Evolutionary conservation across 2,888 invertebrate species (phyloP).

Genomic region (Drosophila conformis): DNA sequence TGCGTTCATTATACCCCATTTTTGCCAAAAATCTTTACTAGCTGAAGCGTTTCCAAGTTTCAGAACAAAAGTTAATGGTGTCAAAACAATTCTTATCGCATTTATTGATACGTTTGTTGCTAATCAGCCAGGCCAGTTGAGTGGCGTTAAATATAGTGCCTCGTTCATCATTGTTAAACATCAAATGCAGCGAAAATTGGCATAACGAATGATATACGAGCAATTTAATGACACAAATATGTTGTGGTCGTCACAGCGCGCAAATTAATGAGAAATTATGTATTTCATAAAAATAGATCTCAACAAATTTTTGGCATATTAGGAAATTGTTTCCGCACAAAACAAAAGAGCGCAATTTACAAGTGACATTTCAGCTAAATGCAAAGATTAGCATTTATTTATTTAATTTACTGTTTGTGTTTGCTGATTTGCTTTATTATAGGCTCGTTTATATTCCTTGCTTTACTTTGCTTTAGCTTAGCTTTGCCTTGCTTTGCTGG

Average conservation of each 20-base stretch:
- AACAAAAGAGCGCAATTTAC: slow-evolving; percentile 3
- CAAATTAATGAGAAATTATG: slow-evolving; percentile 30
- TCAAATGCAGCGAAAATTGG: slow-evolving; percentile 11
- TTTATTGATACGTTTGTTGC: slow-evolving; percentile 35
- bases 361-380: slow-evolving; percentile 56
- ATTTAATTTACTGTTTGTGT: slow-evolving; percentile 32
- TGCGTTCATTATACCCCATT: not conserved
- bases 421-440: slow-evolving; percentile 38
- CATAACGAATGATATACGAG: slow-evolving; percentile 36
- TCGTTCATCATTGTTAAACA: slow-evolving; percentile 42
- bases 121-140: slow-evolving; percentile 31
- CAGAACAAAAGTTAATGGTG: slow-evolving; percentile 9
- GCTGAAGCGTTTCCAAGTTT: slow-evolving; percentile 12
- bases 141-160: slow-evolving; percentile 39
- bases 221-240: slow-evolving; percentile 18
- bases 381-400: slow-evolving; percentile 45
- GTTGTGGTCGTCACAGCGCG: not conserved
- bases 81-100: slow-evolving; percentile 42
- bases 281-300: slow-evolving; percentile 3
- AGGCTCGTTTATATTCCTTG: slow-evolving; percentile 42
- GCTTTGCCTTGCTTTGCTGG: slow-evolving; percentile 46
- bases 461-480: slow-evolving; percentile 24
- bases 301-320: slow-evolving; percentile 4
- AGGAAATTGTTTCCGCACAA: slow-evolving; percentile 35
- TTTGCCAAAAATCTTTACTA: not conserved